A percentile compares a stretch with the other conserved stretches of the same genome.
Conservation (phyloP, 2,888 invertebrate genomes). For the Geotrupes spiniger region DNA sequence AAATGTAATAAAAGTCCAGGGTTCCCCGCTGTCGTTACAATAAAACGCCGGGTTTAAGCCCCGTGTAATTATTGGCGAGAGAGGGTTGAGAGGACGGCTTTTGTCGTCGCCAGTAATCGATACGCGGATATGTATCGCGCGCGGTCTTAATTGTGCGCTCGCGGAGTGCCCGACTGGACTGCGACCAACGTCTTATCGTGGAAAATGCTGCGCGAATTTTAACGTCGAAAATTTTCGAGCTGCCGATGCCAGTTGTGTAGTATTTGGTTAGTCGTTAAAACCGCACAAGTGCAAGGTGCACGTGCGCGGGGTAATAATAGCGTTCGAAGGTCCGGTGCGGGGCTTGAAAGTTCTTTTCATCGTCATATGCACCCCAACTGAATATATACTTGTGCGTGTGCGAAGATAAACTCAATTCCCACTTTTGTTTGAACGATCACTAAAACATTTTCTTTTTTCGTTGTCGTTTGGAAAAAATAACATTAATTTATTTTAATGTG, state of each 20-base stretch:
- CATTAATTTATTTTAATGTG: too few relatives aligned
- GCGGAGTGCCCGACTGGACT: background rate
- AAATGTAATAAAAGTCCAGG: conserved; percentile 44
- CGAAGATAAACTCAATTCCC: too few relatives aligned
- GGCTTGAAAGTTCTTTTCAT: background rate
- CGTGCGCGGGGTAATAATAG: conserved; percentile 32
- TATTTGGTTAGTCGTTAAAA: conserved; percentile 40
- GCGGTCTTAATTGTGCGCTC: conserved; percentile 3
- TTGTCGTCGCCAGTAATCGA: conserved; percentile 27
- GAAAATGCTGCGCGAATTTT: background rate
- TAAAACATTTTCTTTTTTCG: too few relatives aligned
- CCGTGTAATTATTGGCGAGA: conserved; percentile 46
- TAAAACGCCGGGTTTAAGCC: conserved; percentile 45
- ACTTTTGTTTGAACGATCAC: too few relatives aligned
- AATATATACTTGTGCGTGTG: too few relatives aligned
- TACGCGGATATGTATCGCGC: conserved; percentile 18
- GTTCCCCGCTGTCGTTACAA: conserved; percentile 45
- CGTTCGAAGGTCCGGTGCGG: conserved; percentile 15
- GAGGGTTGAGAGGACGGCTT: conserved; percentile 32
- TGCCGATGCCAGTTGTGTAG: too few relatives aligned
- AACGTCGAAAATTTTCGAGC: conserved; percentile 32
- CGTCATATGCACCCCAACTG: background rate
- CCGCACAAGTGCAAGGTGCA: conserved; percentile 31
- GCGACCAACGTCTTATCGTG: background rate
- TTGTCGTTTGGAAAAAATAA: too few relatives aligned